phyloP scores from a whole-genome alignment of 2,888 invertebrate species.

The Drosophila paracracens region DNA sequence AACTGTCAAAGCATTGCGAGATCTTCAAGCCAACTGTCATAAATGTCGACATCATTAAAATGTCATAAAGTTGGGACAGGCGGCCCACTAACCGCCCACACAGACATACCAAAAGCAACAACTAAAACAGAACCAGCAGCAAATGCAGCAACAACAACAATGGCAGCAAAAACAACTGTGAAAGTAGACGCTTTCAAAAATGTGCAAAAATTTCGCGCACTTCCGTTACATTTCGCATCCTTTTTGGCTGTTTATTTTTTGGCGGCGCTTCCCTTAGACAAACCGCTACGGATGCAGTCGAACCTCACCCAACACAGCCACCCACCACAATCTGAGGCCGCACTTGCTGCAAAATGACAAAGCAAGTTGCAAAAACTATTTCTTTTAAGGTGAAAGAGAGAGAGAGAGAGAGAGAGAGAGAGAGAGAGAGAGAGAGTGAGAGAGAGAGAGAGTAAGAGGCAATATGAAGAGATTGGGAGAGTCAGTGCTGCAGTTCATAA shows the following conservation, averaged over 20 bases:
- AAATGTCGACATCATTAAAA: conserved; percentile 78
- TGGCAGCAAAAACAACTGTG: conserved; percentile 3
- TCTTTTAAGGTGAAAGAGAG: conserved; percentile 37
- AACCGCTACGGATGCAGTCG: conserved; percentile 69
- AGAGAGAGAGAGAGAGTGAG: not conserved
- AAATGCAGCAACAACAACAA: conserved; percentile 11
- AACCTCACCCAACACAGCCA: conserved; percentile 6
- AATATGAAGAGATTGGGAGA: not conserved
- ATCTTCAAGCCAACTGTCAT: conserved; percentile 73
- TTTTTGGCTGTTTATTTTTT: conserved; percentile 68
- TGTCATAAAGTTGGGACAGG: conserved; percentile 63
- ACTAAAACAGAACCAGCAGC: conserved; percentile 3
- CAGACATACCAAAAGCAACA: conserved; percentile 13
- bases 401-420: not conserved
- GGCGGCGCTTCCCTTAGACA: conserved; percentile 69
- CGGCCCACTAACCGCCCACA: conserved; percentile 19
- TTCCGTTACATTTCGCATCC: conserved; percentile 77
- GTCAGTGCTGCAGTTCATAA: conserved; percentile 48
- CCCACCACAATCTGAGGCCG: conserved; percentile 33
- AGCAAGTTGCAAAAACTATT: conserved; percentile 63
- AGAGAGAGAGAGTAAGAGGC: not conserved
- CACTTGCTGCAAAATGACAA: conserved; percentile 55
- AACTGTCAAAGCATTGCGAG: conserved; percentile 66
- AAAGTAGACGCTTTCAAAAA: conserved; percentile 51
- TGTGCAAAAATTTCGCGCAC: conserved; percentile 74